Base-by-base conservation (phyloP, 1,140 invertebrate species). In the Temnothorax longispinosus region DNA sequence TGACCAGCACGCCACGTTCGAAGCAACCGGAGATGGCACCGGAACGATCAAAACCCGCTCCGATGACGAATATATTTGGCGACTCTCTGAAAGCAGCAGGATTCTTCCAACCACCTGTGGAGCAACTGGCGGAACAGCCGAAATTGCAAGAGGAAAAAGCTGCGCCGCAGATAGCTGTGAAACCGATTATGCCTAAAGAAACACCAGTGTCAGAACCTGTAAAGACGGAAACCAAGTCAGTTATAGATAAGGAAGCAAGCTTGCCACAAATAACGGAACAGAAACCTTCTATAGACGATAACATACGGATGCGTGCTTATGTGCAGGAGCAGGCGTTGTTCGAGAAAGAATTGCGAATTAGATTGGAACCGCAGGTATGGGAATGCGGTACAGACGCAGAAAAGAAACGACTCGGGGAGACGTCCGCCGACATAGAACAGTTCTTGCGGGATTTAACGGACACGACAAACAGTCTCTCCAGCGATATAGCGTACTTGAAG, bases 361-460 rank as follows among this genome's bases (percentile, higher is more conserved):
- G 92, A 88, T 35, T 93, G 13, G 75, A 89, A 52, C 47, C 69
- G 3, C 87, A 91, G 15, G 60, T 56, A n/a, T 93, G 90, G 88
- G 88, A 94, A 18, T 92, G 92, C 50, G 96, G 96, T 3, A 95
- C 94, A 3, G 94, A 96, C 7, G 94, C 95, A 13, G 96, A 97
- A 85, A 95, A 95, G 86, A 89, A 88, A 50, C 91, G 90, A 15
- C 90, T 97, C 11, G 92, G 92, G 21, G 92, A 94, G 44, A 94
- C 92, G 44, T 94, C 94, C 38, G 88, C 89, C 3, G 88, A 93
- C 18, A 93, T 96, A 76, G 92, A 95, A 21, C 90, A 94, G 3
- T 96, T 96, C 90, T 91, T 93, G 32, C 85, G 91, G 8, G 96
- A 96, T 32, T 93, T 96, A 38, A 92, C 92, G 13, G 93, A 96